A percentile compares a stretch with the other conserved stretches of the same genome.
phyloP scores from a whole-genome alignment of 2,888 invertebrate species.

The Gnatocerus cornutus region DNA sequence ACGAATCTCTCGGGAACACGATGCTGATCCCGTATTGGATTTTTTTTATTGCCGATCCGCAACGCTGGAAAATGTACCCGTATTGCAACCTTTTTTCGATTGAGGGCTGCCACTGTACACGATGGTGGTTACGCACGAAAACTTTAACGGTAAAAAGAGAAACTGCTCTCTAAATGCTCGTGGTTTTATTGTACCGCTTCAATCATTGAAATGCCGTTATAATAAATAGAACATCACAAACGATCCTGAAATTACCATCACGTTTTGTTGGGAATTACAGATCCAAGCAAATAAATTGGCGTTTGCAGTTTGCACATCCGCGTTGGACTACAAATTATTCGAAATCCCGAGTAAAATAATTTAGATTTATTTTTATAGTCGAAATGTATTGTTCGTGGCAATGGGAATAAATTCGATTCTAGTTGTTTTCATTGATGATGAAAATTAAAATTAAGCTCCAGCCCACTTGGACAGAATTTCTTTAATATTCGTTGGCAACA shows the following conservation, averaged over 20 bases:
- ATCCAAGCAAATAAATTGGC: neutral
- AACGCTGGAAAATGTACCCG: conserved; percentile 51
- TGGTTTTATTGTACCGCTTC: no score
- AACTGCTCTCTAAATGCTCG: neutral
- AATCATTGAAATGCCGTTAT: neutral
- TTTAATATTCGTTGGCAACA: conserved; percentile 45
- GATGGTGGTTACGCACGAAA: conserved; percentile 2
- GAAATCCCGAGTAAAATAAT: neutral
- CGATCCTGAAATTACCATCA: neutral
- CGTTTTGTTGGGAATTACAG: conserved; percentile 1
- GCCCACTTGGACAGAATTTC: conserved; percentile 34
- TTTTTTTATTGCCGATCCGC: conserved; percentile 49
- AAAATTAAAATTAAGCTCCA: neutral
- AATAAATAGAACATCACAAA: neutral
- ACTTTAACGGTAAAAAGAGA: conserved; percentile 9
- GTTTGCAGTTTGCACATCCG: neutral
- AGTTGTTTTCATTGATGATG: neutral
- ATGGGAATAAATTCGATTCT: neutral
- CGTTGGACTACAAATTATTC: neutral
- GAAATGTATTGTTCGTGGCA: neutral
- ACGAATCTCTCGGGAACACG: conserved; percentile 31
- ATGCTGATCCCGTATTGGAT: conserved; percentile 45
- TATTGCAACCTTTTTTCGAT: conserved; percentile 40
- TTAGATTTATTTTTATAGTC: neutral
- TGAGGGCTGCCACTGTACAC: conserved; percentile 43